Percentiles rank a stretch among this genome's conserved stretches.
phyloP scores from a whole-genome alignment of 2,113 vertebrate species.

The Lasiurus cinereus region DNA sequence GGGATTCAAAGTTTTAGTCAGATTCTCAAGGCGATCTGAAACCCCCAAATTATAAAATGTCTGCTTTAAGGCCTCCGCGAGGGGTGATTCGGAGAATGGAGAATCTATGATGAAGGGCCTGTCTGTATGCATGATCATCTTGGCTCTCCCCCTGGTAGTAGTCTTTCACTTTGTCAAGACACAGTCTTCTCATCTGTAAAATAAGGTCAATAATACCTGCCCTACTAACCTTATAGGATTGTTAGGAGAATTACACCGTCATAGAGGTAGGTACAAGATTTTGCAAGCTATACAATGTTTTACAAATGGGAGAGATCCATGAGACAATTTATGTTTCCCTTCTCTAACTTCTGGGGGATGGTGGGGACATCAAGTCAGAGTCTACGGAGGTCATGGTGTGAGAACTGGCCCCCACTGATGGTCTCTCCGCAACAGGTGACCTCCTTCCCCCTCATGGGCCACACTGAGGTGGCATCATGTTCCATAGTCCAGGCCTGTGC shows the following conservation, averaged over 20 bases:
- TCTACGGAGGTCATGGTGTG: neutral
- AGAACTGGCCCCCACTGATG: neutral
- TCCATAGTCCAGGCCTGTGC: neutral
- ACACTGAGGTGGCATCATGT: rapidly evolving
- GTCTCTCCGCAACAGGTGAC: neutral
- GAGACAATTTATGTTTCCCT: neutral
- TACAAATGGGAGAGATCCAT: neutral
- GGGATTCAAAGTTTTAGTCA: neutral
- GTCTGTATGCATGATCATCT: neutral
- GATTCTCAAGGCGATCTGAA: neutral
- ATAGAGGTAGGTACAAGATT: neutral
- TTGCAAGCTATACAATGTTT: neutral
- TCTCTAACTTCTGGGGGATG: neutral
- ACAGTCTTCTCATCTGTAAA: neutral
- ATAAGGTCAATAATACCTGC: neutral
- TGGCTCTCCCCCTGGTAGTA: neutral
- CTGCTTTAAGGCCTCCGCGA: neutral
- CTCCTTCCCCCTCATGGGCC: rapidly evolving
- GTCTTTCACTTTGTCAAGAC: neutral
- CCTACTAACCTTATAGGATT: neutral
- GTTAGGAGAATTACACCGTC: neutral
- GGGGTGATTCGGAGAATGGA: neutral
- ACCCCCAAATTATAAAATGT: neutral
- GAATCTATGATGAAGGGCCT: neutral
- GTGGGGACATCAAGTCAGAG: neutral